phyloP scores from a whole-genome alignment of 2,113 vertebrate genomes.

The Halcyon malimbica region DNA sequence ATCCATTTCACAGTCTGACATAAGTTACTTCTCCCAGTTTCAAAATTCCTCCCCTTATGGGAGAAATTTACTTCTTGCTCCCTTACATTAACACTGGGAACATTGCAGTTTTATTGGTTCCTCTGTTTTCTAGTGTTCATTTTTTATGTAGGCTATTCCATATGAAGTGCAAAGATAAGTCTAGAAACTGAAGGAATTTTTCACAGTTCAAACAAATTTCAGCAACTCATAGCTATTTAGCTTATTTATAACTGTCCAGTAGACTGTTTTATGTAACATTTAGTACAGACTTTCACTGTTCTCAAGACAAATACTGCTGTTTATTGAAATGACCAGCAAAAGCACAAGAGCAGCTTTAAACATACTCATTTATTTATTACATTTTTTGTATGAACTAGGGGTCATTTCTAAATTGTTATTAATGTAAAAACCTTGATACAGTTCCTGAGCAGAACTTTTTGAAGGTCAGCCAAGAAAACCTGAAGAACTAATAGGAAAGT shows the following conservation, averaged over 20 bases:
- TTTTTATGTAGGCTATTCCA: background rate
- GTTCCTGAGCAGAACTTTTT: background rate
- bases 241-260: conserved; percentile 48
- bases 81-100: background rate
- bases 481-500: background rate
- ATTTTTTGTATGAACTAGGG: background rate
- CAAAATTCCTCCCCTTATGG: background rate
- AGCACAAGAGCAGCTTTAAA: background rate
- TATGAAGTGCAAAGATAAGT: conserved; percentile 22
- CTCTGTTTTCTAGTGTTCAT: background rate
- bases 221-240: conserved; percentile 5
- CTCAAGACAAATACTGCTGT: conserved; percentile 17
- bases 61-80: background rate
- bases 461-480: background rate
- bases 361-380: background rate
- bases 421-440: background rate
- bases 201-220: conserved; percentile 22
- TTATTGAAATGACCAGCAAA: conserved; percentile 36
- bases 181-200: background rate
- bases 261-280: conserved; percentile 21
- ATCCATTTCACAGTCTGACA: background rate
- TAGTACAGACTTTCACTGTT: conserved; percentile 1
- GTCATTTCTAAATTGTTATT: background rate
- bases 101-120: background rate
- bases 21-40: background rate